A percentile compares a stretch with the other conserved stretches of the same genome.
These are phyloP conservation scores for Apteryx owenii DNA, from an alignment of 2,113 vertebrate species.

Conservation along the genomic window DNA sequence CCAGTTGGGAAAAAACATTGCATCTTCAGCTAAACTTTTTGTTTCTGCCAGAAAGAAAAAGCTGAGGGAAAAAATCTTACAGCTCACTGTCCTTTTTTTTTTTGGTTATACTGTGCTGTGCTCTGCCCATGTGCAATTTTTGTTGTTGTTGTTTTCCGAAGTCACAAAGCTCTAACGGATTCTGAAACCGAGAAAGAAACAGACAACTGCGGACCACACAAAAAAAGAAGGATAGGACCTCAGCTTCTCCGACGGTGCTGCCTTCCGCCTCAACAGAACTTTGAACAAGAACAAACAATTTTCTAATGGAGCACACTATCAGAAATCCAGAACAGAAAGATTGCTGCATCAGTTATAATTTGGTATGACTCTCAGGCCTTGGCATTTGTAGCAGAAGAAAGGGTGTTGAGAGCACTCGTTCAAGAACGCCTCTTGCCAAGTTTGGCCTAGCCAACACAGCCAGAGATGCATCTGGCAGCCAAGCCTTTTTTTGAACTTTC, in stretches of 20 bases:
- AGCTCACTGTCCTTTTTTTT: background rate
- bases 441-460: background rate
- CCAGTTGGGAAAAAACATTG: background rate
- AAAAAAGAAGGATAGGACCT: background rate
- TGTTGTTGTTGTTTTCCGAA: background rate
- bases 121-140: background rate
- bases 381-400: background rate
- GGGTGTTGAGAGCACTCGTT: background rate
- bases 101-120: background rate
- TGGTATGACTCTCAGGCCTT: background rate
- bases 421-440: background rate
- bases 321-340: background rate
- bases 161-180: background rate
- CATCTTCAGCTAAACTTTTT: background rate
- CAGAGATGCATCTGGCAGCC: background rate
- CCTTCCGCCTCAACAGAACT: background rate
- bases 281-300: background rate
- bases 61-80: background rate
- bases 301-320: background rate
- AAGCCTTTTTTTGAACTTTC: slow-evolving; percentile 21
- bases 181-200: background rate
- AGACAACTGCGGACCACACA: background rate
- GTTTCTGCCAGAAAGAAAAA: background rate
- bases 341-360: accelerated
- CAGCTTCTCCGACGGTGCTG: background rate